Conservation (phyloP, 1,140 invertebrate genomes). For the Lasaia peninsularis region DNA sequence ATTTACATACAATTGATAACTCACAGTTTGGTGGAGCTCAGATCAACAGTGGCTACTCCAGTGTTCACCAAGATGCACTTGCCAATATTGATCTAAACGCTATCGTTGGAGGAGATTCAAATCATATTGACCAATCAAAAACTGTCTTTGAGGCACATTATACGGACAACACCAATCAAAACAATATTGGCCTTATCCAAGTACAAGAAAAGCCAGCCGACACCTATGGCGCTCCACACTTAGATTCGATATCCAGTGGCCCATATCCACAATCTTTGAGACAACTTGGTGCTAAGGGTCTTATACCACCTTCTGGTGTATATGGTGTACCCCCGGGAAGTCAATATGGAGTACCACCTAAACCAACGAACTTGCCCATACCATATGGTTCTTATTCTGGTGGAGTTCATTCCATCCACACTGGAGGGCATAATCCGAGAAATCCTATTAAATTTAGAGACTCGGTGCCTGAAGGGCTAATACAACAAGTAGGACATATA, state of each 20-base stretch:
- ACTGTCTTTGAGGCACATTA: conserved; percentile 75
- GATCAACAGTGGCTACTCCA: conserved; percentile 57
- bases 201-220: conserved; percentile 49
- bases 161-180: conserved; percentile 49
- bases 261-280: conserved; percentile 72
- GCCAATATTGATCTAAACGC: conserved; percentile 68
- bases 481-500: conserved; percentile 80
- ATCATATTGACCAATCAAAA: conserved; percentile 72
- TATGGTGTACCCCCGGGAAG: conserved; percentile 77
- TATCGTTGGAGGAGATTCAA: conserved; percentile 67
- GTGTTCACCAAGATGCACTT: conserved; percentile 67
- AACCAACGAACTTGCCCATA: conserved; percentile 62
- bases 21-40: conserved; percentile 45
- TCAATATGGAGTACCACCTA: conserved; percentile 77
- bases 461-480: conserved; percentile 81
- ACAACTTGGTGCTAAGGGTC: conserved; percentile 71
- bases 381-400: conserved; percentile 67
- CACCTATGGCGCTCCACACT: conserved; percentile 73
- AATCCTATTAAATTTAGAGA: conserved; percentile 83
- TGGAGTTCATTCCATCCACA: conserved; percentile 60
- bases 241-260: conserved; percentile 68
- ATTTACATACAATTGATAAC: conserved; percentile 31
- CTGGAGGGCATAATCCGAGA: conserved; percentile 72
- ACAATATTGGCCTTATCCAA: conserved; percentile 37
- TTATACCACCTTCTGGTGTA: conserved; percentile 76